Evolutionary conservation across 1,140 invertebrate species (phyloP).

Genomic region (Ceratosolen solmsi): DNA sequence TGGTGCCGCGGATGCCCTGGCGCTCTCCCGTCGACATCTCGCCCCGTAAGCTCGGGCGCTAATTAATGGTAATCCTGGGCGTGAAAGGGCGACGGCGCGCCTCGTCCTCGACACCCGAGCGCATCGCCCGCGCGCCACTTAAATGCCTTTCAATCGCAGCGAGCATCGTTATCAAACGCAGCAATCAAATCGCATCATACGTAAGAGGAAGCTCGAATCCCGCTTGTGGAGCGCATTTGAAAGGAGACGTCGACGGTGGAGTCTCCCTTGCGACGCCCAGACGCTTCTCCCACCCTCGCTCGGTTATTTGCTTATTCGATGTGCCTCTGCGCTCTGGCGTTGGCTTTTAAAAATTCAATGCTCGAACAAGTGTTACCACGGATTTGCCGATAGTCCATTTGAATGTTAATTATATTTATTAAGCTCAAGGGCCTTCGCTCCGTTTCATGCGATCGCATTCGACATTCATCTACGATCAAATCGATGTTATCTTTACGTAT

Average conservation of each 20-base stretch:
- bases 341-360: constrained; percentile 4
- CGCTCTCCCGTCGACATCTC: not conserved
- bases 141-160: constrained; percentile 45
- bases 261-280: not conserved
- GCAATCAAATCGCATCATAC: constrained; percentile 44
- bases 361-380: not conserved
- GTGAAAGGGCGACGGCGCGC: not conserved
- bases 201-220: constrained; percentile 25
- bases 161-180: constrained; percentile 37
- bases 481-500: too few relatives aligned
- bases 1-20: too few relatives aligned
- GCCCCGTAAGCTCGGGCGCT: not conserved
- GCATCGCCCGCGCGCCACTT: constrained; percentile 32
- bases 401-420: constrained; percentile 31
- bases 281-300: not conserved
- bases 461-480: too few relatives aligned
- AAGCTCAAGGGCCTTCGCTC: not conserved
- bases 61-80: constrained; percentile 14
- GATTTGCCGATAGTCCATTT: constrained; percentile 17
- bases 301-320: not conserved
- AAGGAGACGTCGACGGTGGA: not conserved
- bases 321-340: not conserved
- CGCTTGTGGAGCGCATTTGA: not conserved
- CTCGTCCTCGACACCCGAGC: not conserved
- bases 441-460: too few relatives aligned